Evolutionary conservation across 2,113 vertebrate genomes (phyloP).

Genomic region (Choloepus hoffmanni): DNA sequence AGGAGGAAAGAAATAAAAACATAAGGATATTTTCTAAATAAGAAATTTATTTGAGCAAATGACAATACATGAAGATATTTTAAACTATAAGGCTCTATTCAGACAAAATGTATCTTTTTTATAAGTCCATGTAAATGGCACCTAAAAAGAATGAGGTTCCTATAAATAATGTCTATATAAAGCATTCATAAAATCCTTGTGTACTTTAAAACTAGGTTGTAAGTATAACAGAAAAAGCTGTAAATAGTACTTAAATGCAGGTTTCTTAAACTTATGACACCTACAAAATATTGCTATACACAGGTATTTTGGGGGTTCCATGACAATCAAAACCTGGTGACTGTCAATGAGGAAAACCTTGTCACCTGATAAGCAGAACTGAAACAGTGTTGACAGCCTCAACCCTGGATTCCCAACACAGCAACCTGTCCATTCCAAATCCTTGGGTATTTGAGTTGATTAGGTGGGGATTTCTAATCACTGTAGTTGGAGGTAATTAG

Average conservation of each 20-base stretch:
- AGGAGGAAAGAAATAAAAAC: constrained; percentile 5
- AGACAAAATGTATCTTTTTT: constrained; percentile 22
- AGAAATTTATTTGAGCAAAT: constrained; percentile 75
- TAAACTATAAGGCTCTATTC: constrained; percentile 35
- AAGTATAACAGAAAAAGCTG: constrained; percentile 14
- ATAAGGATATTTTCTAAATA: background rate
- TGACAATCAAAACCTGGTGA: background rate
- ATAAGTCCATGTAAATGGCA: constrained; percentile 44
- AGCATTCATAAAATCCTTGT: background rate
- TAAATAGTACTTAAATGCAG: background rate
- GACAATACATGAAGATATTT: constrained; percentile 53
- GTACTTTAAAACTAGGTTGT: constrained; percentile 52
- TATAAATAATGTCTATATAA: background rate
- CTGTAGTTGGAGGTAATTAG: background rate
- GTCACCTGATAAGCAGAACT: background rate
- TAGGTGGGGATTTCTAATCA: background rate
- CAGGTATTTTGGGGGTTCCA: background rate
- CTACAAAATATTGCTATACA: background rate
- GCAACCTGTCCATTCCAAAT: too few relatives aligned
- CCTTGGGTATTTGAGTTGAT: background rate
- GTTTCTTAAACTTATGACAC: constrained; percentile 14
- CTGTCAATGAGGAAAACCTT: background rate
- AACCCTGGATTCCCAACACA: rapidly evolving
- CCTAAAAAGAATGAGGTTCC: constrained; percentile 24
- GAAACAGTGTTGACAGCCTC: rapidly evolving